Base-by-base conservation (phyloP, 2,888 invertebrate genomes). In the Carabus problematicus region DNA sequence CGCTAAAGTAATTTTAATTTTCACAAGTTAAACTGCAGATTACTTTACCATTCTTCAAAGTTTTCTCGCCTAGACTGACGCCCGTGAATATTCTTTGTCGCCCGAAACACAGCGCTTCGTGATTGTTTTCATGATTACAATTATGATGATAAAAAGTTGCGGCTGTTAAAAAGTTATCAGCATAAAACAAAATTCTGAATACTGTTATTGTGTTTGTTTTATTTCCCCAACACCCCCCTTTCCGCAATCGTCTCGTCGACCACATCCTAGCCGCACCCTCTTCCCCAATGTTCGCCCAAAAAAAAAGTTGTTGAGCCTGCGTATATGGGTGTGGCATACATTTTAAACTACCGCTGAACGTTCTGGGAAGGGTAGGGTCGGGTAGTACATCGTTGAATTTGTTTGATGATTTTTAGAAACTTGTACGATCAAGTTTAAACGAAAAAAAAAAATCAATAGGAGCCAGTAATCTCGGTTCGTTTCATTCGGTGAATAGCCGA, bases 91-190 rank as follows among this genome's bases (percentile, higher is more conserved):
- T n/a, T n/a, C n/a, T n/a, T n/a, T n/a, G n/a, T n/a, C n/a, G n/a
- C n/a, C n/a, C n/a, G n/a, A n/a, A n/a, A n/a, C n/a, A n/a, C n/a
- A n/a, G n/a, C n/a, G 49, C 39, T 8, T 40, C 49, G 39, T 72
- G 73, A 71, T 72, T 73, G 71, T 71, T 72, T 72, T 60, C 70
- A 67, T 70, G 71, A 72, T 72, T 72, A 72, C 71, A 72, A 72
- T 72, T 72, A 72, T 71, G 64, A 64, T 67, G 68, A 58, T 64
- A 71, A 73, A 71, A 73, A 73, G 68, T 67, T 63, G 66, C 59
- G 71, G 70, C 71, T 71, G 71, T 72, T 73, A 73, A 71, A 72
- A 73, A 73, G 72, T 73, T 73, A 72, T 73, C 73, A 71, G 70
- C 67, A 52, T 62, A 60, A 70, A 70, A 70, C 71, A 72, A 70